Evolutionary conservation across 2,888 invertebrate genomes (phyloP).

Genomic region (Fragum fragum): DNA sequence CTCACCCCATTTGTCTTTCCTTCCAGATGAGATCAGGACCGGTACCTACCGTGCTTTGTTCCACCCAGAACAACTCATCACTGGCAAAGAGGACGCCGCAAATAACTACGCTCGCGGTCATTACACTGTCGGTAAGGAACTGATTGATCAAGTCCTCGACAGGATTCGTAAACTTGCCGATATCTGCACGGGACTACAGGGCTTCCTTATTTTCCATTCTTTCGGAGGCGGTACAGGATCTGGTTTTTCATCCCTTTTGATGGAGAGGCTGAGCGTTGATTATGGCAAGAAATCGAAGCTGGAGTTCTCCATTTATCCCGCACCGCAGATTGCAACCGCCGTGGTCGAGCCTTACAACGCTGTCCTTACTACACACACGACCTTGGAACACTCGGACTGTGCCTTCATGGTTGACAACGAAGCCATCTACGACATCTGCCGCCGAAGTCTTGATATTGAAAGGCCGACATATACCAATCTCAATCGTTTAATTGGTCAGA

Average conservation of each 20-base stretch:
- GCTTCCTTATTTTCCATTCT: constrained; percentile 12
- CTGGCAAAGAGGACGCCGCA: constrained; percentile 19
- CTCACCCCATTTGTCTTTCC: too few relatives aligned
- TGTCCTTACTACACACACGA: constrained; percentile 96
- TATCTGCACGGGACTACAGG: constrained; percentile 9
- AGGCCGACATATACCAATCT: constrained; percentile 95
- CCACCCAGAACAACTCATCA: constrained; percentile 23
- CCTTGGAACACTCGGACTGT: constrained; percentile 96
- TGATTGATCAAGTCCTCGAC: constrained; percentile 17
- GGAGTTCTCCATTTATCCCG: constrained; percentile 8
- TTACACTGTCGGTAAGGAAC: constrained; percentile 20
- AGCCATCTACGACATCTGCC: constrained; percentile 95
- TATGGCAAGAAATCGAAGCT: constrained; percentile 13
- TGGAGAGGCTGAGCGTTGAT: constrained; percentile 14
- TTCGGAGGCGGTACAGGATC: constrained; percentile 20
- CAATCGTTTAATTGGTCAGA: constrained; percentile 97
- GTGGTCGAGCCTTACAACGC: constrained; percentile 99
- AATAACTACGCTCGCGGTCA: constrained; percentile 15
- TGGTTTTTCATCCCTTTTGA: constrained; percentile 1
- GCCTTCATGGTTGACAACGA: constrained; percentile 99
- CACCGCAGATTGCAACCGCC: constrained; percentile 85
- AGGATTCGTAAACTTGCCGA: constrained; percentile 17
- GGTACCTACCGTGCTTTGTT: neutral
- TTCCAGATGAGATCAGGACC: constrained; percentile 5
- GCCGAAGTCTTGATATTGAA: constrained; percentile 93